Evolutionary conservation across 1,140 invertebrate genomes (phyloP), one percentile per base, ranked within the genome.

Genomic region (Lucilia sericata): DNA sequence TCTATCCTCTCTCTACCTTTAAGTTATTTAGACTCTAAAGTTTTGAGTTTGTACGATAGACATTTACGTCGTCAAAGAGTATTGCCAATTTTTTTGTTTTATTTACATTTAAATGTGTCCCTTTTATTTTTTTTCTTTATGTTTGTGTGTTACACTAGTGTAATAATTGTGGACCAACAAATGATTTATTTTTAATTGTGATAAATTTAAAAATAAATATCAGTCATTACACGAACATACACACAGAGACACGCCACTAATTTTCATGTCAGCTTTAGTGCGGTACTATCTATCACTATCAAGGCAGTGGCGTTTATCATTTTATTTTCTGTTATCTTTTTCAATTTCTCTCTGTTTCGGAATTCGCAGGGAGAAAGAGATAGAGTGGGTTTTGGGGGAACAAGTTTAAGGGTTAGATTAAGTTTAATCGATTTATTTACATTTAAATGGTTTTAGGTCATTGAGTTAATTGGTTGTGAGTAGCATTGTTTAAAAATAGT

Each of bases 341-440:
- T 42, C 42, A 42, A 42, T 7, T 42, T 42, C 42, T 42, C 42
- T 42, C 0, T 42, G 2, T 7, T 42, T 42, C 5, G 10, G 42
- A 42, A 42, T 42, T 42, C 42, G 5, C 5, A 42, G 42, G 10
- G 42, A 42, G 42, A 42, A 42, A 42, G 42, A 42, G 42, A 42
- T 8, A 60, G 55, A 30, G 25, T 30, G 14, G 55, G 17, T 8
- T 7, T 42, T 8, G 10, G 42, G 14, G 55, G n/a, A 30, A 30
- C 14, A 60, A n/a, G 55, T 60, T 60, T 60, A 60, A 70, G 65
- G 65, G 65, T 70, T 70, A 70, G 19, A 70, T 19, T 21, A 70
- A 70, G n/a, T 70, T 70, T 70, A 70, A 70, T 70, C 65, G 65
- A 70, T 70, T 70, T 70, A 70, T 70, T 70, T 70, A 70, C 65